Evolutionary conservation across 2,888 invertebrate species (phyloP).

Genomic region (Apodemia zela): DNA sequence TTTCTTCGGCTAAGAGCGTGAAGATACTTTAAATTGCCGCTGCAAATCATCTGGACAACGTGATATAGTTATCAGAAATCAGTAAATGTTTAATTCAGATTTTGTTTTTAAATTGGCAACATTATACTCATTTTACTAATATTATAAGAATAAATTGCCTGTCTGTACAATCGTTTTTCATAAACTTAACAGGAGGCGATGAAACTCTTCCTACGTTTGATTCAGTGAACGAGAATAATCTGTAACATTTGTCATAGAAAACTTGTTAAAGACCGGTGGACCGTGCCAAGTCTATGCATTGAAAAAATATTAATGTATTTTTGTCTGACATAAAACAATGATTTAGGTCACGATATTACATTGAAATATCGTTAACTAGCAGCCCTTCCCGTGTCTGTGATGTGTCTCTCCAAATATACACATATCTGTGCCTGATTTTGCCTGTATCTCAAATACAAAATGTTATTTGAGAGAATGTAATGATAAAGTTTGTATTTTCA

Average conservation of each 20-base stretch:
- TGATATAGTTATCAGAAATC: too few relatives aligned
- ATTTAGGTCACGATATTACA: constrained; percentile 1
- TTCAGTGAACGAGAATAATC: not conserved
- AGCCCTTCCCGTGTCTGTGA: not conserved
- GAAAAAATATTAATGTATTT: constrained; percentile 14
- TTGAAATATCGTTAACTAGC: not conserved
- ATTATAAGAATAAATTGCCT: not conserved
- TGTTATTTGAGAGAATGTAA: too few relatives aligned
- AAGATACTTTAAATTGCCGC: too few relatives aligned
- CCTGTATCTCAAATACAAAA: too few relatives aligned
- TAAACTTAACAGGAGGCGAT: not conserved
- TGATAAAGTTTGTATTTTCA: too few relatives aligned
- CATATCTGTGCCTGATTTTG: not conserved
- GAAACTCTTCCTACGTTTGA: not conserved
- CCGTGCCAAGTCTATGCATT: constrained; percentile 5
- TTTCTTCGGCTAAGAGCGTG: too few relatives aligned
- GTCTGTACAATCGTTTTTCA: not conserved
- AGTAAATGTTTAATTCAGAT: not conserved
- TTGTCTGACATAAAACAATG: constrained; percentile 11
- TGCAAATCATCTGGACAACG: too few relatives aligned
- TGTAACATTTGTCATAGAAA: constrained; percentile 1
- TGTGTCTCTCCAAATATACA: too few relatives aligned
- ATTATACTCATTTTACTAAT: not conserved
- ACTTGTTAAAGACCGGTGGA: not conserved
- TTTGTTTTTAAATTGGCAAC: not conserved